These are phyloP conservation scores for Strigamia transsilvanica DNA, from an alignment of 2,888 invertebrate species.

Conservation along the genomic window DNA sequence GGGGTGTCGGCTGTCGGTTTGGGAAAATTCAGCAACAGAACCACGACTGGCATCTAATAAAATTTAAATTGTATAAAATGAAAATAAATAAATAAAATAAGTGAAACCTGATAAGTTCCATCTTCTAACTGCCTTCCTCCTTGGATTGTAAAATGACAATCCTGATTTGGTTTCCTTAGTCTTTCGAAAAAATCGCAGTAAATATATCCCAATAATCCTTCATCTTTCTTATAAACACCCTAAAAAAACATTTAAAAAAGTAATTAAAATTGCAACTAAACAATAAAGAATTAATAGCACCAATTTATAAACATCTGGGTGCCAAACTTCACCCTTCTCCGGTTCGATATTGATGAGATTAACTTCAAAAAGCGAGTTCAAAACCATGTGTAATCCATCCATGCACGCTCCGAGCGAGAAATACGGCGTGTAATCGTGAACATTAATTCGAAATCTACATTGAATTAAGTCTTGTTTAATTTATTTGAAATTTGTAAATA, in stretches of 20 bases:
- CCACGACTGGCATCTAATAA: constrained; percentile 82
- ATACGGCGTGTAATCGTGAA: constrained; percentile 71
- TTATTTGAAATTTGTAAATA: background rate
- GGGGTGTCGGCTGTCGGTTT: constrained; percentile 78
- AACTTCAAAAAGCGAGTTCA: constrained; percentile 83
- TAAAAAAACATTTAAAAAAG: background rate
- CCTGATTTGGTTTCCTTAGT: constrained; percentile 91
- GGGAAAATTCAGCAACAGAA: constrained; percentile 87
- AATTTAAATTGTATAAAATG: background rate
- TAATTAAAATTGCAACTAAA: background rate
- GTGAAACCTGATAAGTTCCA: constrained; percentile 77
- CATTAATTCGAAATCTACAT: constrained; percentile 55
- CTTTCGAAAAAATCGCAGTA: constrained; percentile 97
- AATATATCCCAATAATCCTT: constrained; percentile 87
- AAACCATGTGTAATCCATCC: constrained; percentile 94
- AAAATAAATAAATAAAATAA: background rate
- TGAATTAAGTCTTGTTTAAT: background rate
- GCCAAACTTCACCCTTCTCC: constrained; percentile 84
- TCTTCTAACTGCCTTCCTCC: constrained; percentile 84
- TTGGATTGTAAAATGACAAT: constrained; percentile 98
- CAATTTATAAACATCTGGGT: constrained; percentile 87
- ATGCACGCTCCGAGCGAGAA: constrained; percentile 94
- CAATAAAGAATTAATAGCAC: constrained; percentile 64
- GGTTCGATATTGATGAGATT: constrained; percentile 77
- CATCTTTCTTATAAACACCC: constrained; percentile 60